Percentiles rank a stretch among this genome's conserved stretches.
Evolutionary conservation across 2,888 invertebrate genomes (phyloP).

Genomic region (Chymomyza fuscimana): DNA sequence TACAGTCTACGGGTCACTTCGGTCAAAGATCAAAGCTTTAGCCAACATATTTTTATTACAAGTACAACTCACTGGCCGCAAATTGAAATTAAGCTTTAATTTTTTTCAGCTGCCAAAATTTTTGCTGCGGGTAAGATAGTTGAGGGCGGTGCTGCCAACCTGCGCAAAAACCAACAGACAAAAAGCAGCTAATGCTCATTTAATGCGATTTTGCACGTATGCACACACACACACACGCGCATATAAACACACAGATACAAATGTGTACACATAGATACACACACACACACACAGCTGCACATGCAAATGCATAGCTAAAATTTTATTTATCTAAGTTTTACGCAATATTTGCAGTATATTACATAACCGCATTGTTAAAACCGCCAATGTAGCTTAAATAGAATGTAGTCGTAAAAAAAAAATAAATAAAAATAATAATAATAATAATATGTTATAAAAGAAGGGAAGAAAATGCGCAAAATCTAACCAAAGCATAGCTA

Average conservation of each 20-base stretch:
- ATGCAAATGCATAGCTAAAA: constrained; percentile 38
- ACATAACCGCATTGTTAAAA: constrained; percentile 66
- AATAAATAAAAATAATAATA: constrained; percentile 6
- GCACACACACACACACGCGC: constrained; percentile 43
- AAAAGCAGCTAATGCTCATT: constrained; percentile 66
- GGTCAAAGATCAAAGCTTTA: neutral
- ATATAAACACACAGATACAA: neutral
- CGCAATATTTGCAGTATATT: constrained; percentile 71
- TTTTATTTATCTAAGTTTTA: constrained; percentile 65
- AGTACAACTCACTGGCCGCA: neutral
- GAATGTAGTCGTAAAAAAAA: constrained; percentile 12
- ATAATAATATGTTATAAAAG: neutral
- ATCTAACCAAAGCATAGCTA: too few species aligned
- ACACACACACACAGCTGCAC: neutral
- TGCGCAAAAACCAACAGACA: constrained; percentile 55
- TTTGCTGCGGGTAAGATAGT: too few species aligned
- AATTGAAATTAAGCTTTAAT: constrained; percentile 15
- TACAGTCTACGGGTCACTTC: neutral
- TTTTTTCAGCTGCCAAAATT: constrained; percentile 12
- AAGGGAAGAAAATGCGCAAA: neutral
- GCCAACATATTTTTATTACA: neutral
- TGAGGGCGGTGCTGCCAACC: constrained; percentile 2
- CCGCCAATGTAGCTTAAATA: constrained; percentile 62
- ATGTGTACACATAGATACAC: constrained; percentile 19
- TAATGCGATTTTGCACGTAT: constrained; percentile 73